Base-by-base conservation (phyloP, 2,797 vertebrate genomes). In the Sebastes matsubarae region DNA sequence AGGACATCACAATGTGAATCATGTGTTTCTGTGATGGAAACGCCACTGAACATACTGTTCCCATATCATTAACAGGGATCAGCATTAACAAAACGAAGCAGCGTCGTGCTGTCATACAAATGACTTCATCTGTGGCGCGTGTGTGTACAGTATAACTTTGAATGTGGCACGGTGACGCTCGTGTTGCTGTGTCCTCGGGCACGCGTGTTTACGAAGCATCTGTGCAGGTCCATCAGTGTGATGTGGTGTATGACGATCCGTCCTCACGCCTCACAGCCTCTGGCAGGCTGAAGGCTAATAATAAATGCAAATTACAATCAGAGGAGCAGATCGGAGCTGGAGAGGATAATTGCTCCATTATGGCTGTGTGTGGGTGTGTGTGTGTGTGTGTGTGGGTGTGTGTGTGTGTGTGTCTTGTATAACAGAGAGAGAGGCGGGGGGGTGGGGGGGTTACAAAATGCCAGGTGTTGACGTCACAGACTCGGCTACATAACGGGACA, bases 301-400 rank as follows among this genome's bases (percentile, higher is more conserved):
- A 93, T 89, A 91, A 92, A 95, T 94, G 94, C 94, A 93, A 94
- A 95, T 95, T 94, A 88, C 93, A 93, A 93, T 93, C 91, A 94
- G 82, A 91, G 88, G 83, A 91, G 90, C 84, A 89, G 84, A 91
- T 91, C 77, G 63, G 86, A 87, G 84, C 87, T 81, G 82, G 84
- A 94, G 92, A 93, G 89, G 89, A 94, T 94, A 94, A 95, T 93
- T 94, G 92, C 92, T 88, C 93, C 89, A 93, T 93, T 92, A 94
- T 92, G 89, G 83, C 22, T 74, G 7, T 80, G 77, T 70, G 80
- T 76, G 79, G 36, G 68, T 66, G 72, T 69, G 59, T 79, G 71
- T 78, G 74, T 77, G 75, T 58, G 72, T 68, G 65, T 59, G 46
- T 60, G 70, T 58, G 61, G 52, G 46, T 65, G 58, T 36, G 60